phyloP scores from a whole-genome alignment of 2,888 invertebrate species.

The Aphidius colemani region DNA sequence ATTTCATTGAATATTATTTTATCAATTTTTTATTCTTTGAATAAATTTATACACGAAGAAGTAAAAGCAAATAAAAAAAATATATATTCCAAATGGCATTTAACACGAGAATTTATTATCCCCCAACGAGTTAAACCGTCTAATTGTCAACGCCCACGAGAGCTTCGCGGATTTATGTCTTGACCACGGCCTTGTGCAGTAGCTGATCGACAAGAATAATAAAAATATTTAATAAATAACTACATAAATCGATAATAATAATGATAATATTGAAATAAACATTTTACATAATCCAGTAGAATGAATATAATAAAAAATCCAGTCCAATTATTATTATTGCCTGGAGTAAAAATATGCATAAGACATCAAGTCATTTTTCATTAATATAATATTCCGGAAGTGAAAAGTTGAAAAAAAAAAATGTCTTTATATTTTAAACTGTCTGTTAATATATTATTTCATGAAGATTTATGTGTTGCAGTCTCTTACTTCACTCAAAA shows the following conservation, averaged over 20 bases:
- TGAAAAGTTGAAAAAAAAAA: no score
- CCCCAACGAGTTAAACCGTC: slow-evolving; percentile 34
- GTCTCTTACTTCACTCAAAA: no score
- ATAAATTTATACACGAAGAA: neutral
- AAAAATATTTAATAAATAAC: slow-evolving; percentile 19
- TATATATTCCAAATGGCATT: slow-evolving; percentile 38
- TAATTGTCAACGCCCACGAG: slow-evolving; percentile 46
- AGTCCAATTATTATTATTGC: no score
- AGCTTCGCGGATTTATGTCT: slow-evolving; percentile 36
- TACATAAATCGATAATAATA: slow-evolving; percentile 26
- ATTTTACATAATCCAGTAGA: neutral
- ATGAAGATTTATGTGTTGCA: no score
- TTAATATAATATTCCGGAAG: no score
- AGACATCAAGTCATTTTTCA: no score
- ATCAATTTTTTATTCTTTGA: no score
- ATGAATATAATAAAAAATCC: no score
- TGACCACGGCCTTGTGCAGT: slow-evolving; percentile 40
- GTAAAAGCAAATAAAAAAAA: slow-evolving; percentile 21
- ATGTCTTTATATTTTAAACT: no score
- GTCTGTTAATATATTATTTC: no score
- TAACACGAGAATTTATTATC: slow-evolving; percentile 35
- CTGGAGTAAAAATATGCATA: no score
- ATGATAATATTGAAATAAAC: slow-evolving; percentile 12
- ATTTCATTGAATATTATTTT: no score
- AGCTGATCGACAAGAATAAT: slow-evolving; percentile 22